These are phyloP conservation scores for Cinara cedri DNA, from an alignment of 2,888 invertebrate species.

Conservation along the genomic window DNA sequence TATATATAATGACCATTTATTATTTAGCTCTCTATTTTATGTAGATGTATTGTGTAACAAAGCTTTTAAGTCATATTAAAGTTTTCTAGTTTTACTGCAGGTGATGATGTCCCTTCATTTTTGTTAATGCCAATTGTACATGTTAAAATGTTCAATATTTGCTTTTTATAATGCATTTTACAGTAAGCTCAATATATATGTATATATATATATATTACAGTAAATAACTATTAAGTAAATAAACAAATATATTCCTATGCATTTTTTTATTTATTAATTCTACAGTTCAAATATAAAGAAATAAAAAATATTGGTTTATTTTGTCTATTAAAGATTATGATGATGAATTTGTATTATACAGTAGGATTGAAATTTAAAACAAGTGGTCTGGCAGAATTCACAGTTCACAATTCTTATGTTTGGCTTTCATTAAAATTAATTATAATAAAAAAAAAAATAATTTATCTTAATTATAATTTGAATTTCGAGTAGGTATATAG, in stretches of 20 bases:
- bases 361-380: too few relatives aligned
- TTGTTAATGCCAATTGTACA: slow-evolving; percentile 29
- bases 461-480: too few relatives aligned
- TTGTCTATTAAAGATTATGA: too few relatives aligned
- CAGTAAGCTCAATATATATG: slow-evolving; percentile 32
- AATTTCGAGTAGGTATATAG: too few relatives aligned
- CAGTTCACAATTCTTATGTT: too few relatives aligned
- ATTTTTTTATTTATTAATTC: background rate
- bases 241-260: background rate
- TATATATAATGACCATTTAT: slow-evolving; percentile 4
- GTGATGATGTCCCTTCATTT: background rate
- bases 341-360: too few relatives aligned
- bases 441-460: too few relatives aligned
- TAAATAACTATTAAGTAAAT: slow-evolving; percentile 1
- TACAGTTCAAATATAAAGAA: background rate
- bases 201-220: background rate
- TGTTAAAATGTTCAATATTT: slow-evolving; percentile 7
- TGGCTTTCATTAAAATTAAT: too few relatives aligned
- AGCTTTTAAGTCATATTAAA: slow-evolving; percentile 17
- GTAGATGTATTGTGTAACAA: background rate
- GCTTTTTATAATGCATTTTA: slow-evolving; percentile 19
- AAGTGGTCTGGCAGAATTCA: too few relatives aligned
- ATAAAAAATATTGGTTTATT: too few relatives aligned
- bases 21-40: slow-evolving; percentile 23
- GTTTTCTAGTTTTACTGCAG: background rate